phyloP scores from a whole-genome alignment of 2,113 vertebrate genomes.

The Rhipidura dahli region DNA sequence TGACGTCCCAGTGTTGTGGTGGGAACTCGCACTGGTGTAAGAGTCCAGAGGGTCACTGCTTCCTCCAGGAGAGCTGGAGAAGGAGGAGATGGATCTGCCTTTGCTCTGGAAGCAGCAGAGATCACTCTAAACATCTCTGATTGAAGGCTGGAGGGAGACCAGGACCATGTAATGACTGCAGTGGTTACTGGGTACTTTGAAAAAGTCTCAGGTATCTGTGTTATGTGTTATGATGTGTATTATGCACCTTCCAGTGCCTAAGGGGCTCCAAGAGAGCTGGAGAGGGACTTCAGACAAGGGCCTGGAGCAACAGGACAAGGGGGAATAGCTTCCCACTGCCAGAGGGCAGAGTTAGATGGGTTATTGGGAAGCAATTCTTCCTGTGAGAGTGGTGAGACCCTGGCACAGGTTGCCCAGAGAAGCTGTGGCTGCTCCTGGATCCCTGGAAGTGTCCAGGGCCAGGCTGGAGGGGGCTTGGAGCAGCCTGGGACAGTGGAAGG shows the following conservation, averaged over 20 bases:
- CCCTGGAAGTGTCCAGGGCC: rapidly evolving
- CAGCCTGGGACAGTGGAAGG: rapidly evolving
- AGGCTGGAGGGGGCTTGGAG: rapidly evolving
- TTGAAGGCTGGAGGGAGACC: rapidly evolving
- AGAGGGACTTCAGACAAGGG: not conserved
- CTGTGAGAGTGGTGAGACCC: rapidly evolving
- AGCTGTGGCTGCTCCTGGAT: not conserved
- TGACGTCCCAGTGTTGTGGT: not conserved
- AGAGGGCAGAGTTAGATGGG: rapidly evolving
- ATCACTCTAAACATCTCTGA: not conserved
- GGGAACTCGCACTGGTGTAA: rapidly evolving
- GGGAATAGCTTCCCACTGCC: not conserved
- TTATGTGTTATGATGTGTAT: not conserved
- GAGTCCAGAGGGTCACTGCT: not conserved
- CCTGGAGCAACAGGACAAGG: not conserved
- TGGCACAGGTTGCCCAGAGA: not conserved
- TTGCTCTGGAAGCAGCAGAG: not conserved
- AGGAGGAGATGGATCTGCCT: not conserved
- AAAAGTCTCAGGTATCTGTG: not conserved
- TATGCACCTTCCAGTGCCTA: not conserved
- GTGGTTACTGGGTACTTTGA: no score
- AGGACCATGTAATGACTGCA: not conserved
- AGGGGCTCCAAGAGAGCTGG: not conserved
- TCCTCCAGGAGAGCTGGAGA: not conserved
- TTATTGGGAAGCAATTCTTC: rapidly evolving